Conservation (phyloP, 53 echinoderm and acorn worm species). For the Arbacia lixula region DNA sequence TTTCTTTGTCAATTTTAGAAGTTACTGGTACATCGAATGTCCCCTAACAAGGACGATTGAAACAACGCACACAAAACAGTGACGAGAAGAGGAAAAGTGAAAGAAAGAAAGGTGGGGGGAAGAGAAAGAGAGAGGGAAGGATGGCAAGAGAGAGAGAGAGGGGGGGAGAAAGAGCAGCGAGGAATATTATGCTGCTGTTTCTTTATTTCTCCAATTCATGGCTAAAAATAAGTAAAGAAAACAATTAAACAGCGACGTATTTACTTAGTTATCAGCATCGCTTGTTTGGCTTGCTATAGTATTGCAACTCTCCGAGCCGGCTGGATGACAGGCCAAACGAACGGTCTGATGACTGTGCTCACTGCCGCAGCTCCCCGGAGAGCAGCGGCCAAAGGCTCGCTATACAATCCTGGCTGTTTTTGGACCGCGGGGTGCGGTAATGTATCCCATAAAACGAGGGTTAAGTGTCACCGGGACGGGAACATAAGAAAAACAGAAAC, state of each 20-base stretch:
- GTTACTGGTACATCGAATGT: background rate
- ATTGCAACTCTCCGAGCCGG: slow-evolving; percentile 4
- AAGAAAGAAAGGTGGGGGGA: background rate
- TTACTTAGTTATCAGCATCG: slow-evolving; percentile 40
- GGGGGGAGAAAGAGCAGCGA: too few species aligned
- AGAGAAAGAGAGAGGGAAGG: background rate
- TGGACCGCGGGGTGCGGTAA: slow-evolving; percentile 55
- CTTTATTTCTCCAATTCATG: slow-evolving; percentile 24
- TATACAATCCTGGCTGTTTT: slow-evolving; percentile 47
- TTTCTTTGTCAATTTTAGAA: background rate
- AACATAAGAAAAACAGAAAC: slow-evolving; percentile 56
- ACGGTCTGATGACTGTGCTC: slow-evolving; percentile 19
- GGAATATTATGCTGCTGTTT: too few species aligned
- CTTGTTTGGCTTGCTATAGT: slow-evolving; percentile 36
- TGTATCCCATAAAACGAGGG: slow-evolving; percentile 22
- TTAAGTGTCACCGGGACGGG: slow-evolving; percentile 20
- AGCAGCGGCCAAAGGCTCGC: slow-evolving; percentile 36
- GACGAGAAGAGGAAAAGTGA: background rate
- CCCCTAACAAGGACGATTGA: background rate
- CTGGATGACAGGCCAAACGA: slow-evolving; percentile 5
- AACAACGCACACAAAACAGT: background rate
- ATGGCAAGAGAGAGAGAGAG: background rate
- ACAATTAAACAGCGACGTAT: slow-evolving; percentile 44
- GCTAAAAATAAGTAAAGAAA: slow-evolving; percentile 40
- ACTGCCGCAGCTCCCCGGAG: slow-evolving; percentile 47